Percentiles rank a stretch among this genome's conserved stretches.
Conservation (phyloP, 2,888 invertebrate species). For the Leptinotarsa juncta region DNA sequence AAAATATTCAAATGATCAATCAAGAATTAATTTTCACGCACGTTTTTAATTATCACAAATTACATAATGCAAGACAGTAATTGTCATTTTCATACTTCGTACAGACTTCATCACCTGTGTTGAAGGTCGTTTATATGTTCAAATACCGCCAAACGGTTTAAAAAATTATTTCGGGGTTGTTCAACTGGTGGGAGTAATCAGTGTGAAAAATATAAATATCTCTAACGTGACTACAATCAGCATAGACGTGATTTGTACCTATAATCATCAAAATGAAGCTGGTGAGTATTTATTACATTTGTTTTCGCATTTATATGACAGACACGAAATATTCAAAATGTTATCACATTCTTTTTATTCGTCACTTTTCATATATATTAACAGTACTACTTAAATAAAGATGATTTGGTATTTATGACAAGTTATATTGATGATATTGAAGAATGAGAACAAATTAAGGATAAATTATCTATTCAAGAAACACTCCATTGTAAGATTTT, state of each 20-base stretch:
- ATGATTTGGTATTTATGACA: too few species aligned
- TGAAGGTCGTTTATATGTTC: not conserved
- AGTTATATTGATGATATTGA: too few species aligned
- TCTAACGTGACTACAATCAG: not conserved
- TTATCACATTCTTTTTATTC: too few species aligned
- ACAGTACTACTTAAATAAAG: too few species aligned
- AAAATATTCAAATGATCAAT: not conserved
- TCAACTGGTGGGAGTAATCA: not conserved
- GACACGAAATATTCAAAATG: not conserved
- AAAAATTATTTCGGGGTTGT: not conserved
- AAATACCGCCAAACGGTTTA: not conserved
- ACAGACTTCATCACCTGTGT: not conserved
- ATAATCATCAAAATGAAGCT: constrained; percentile 3
- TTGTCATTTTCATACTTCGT: not conserved
- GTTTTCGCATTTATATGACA: not conserved
- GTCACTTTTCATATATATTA: too few species aligned
- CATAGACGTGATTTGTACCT: not conserved
- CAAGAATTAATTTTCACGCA: not conserved
- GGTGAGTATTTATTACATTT: not conserved
- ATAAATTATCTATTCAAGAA: too few species aligned
- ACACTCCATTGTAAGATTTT: too few species aligned
- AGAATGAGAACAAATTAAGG: too few species aligned
- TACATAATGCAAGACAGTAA: not conserved
- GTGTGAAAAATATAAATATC: constrained; percentile 5
- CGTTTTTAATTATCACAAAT: not conserved